These are phyloP conservation scores for Ivindomyrus marchei DNA, from an alignment of 2,113 vertebrate species.

Conservation along the genomic window DNA sequence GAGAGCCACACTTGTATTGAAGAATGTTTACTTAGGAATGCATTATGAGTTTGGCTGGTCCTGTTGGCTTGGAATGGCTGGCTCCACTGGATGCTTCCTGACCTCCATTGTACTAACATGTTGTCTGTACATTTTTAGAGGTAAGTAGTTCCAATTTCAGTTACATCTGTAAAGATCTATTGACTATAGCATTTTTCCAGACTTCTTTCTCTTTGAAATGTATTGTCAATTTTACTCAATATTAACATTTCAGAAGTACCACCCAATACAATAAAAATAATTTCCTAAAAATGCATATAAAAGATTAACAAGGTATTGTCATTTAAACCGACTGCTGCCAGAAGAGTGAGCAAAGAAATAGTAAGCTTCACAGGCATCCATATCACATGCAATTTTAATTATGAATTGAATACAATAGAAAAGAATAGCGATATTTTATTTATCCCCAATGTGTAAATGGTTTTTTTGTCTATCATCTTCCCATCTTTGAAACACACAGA, in stretches of 20 bases:
- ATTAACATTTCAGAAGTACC: background rate
- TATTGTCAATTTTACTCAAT: background rate
- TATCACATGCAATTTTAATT: background rate
- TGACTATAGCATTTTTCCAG: background rate
- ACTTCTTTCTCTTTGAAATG: background rate
- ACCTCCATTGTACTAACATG: constrained; percentile 49
- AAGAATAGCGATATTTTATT: background rate
- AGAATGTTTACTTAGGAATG: constrained; percentile 52
- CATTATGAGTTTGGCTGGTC: constrained; percentile 66
- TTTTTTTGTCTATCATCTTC: background rate
- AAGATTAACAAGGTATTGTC: background rate
- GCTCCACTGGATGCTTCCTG: constrained; percentile 44
- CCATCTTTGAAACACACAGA: background rate
- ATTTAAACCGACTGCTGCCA: background rate
- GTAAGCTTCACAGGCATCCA: background rate
- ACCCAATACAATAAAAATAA: background rate
- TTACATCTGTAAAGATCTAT: background rate
- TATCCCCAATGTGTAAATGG: background rate
- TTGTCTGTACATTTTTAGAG: constrained; percentile 42
- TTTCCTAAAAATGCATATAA: background rate
- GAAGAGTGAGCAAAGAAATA: background rate
- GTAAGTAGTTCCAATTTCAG: constrained; percentile 36
- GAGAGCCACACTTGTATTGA: constrained; percentile 42
- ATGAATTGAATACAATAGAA: background rate
- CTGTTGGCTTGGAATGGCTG: constrained; percentile 60